Percentiles rank a stretch among this genome's conserved stretches.
Evolutionary conservation across 2,797 vertebrate genomes (phyloP).

Genomic region (Urocyon cinereoargenteus): DNA sequence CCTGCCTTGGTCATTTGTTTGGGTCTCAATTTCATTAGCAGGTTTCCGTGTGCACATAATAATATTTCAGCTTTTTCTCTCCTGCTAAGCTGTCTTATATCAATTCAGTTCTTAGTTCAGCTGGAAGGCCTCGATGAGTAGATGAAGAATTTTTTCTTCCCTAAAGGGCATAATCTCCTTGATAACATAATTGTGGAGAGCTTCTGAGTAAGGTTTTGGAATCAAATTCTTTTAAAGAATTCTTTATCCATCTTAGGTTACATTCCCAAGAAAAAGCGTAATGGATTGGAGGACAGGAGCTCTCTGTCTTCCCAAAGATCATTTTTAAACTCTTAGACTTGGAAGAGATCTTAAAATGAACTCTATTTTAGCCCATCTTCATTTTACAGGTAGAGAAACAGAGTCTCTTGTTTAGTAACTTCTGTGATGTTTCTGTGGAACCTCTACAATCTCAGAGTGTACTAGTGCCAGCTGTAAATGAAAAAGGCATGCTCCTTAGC

Average conservation of each 20-base stretch:
- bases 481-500: constrained; percentile 11
- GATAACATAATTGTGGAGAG: background rate
- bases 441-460: constrained; percentile 22
- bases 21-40: background rate
- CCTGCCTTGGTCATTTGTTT: background rate
- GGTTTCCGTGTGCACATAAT: background rate
- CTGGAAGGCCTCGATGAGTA: background rate
- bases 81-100: background rate
- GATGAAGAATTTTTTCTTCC: background rate
- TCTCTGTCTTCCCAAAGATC: constrained; percentile 26
- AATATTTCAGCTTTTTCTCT: background rate
- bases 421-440: constrained; percentile 4
- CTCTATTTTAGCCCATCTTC: background rate
- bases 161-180: background rate
- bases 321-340: constrained; percentile 25
- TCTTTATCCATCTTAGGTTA: background rate
- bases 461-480: background rate
- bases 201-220: background rate
- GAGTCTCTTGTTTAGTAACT: constrained; percentile 52
- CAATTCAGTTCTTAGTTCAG: background rate
- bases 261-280: constrained; percentile 24
- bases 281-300: background rate
- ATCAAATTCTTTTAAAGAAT: constrained; percentile 58
- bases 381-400: constrained; percentile 40
- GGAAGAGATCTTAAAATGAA: constrained; percentile 48